Evolutionary conservation across 2,797 vertebrate genomes (phyloP), one percentile per base, ranked within the genome.

Genomic region (Carcharodon carcharias): DNA sequence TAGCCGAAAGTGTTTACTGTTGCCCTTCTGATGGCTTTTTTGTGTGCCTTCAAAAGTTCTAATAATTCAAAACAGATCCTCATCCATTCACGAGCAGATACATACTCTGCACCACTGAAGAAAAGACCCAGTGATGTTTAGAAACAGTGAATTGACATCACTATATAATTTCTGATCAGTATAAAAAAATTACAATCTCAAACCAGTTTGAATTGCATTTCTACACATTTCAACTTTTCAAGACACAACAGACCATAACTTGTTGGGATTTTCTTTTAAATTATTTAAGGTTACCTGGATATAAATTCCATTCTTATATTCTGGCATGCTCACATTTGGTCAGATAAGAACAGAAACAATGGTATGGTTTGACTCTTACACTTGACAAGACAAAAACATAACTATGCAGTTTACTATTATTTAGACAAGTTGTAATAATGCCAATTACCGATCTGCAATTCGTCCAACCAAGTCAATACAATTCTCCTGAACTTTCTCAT

Each of bases 31-130:
- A 99, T 99, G 40, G 99, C 99, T 97, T 99, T 99, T 97, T 99
- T 99, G 97, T 99, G 99, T 96, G 99, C 99, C 97, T 99, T 99
- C 89, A 99, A 96, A 96, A 99, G 98, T 96, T 99, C 99, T 97
- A 99, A 98, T 97, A 99, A 98, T 67, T 99, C 99, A 96, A 99
- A 99, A 96, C 99, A 99, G 97, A 99, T 99, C 97, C 99, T 98
- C 99, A 99, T 99, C 99, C 99, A 99, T 96, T 99, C 99, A 96
- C 99, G 98, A 96, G 99, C 99, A 50, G 99, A 99, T 96, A 99
- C 99, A 23, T 99, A 99, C 94, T 99, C 99, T 31, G 99, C 99
- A 95, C 99, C 99, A 98, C 99, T 99, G 96, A 91, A 96, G 14
- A 96, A 96, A 50, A 96, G 1, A 67, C 4, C 89, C 16, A 96